These are phyloP conservation scores for Amphibalanus amphitrite DNA, from an alignment of 1,140 invertebrate species.

Conservation along the genomic window DNA sequence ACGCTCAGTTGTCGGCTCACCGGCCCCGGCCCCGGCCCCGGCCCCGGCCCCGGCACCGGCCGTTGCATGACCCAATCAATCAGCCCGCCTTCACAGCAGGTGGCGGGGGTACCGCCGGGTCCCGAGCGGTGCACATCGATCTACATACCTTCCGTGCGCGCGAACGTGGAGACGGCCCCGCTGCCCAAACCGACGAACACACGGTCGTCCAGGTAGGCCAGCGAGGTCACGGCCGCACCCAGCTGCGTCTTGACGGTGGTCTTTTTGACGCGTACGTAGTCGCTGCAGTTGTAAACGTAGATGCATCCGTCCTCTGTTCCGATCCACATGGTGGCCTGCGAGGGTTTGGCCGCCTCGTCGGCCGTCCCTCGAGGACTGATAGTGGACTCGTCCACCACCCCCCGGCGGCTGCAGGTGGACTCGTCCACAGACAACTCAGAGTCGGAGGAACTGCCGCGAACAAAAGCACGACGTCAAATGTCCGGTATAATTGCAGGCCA, in stretches of 20 bases:
- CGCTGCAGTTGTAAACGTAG: conserved; percentile 87
- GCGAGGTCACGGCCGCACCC: conserved; percentile 64
- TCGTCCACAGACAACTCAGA: not conserved
- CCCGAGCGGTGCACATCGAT: not conserved
- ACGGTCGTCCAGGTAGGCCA: conserved; percentile 83
- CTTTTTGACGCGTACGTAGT: conserved; percentile 88
- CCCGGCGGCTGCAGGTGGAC: not conserved
- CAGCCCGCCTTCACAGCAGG: not conserved
- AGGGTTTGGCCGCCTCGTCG: not conserved
- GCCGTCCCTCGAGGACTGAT: too few relatives aligned
- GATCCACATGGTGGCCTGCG: conserved; percentile 86
- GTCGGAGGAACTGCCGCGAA: not conserved
- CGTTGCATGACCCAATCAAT: not conserved
- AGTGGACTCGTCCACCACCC: not conserved
- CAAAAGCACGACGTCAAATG: not conserved
- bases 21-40: too few relatives aligned
- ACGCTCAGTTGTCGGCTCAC: too few relatives aligned
- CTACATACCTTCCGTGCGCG: not conserved
- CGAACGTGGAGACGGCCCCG: conserved; percentile 46
- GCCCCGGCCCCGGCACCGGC: too few relatives aligned
- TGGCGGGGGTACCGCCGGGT: too few relatives aligned
- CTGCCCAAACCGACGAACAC: conserved; percentile 85
- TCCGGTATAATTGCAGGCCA: too few relatives aligned
- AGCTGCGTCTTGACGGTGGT: conserved; percentile 84
- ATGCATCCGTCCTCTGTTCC: conserved; percentile 93